Evolutionary conservation across 1,140 invertebrate genomes (phyloP).

Genomic region (Palaemon carinicauda): DNA sequence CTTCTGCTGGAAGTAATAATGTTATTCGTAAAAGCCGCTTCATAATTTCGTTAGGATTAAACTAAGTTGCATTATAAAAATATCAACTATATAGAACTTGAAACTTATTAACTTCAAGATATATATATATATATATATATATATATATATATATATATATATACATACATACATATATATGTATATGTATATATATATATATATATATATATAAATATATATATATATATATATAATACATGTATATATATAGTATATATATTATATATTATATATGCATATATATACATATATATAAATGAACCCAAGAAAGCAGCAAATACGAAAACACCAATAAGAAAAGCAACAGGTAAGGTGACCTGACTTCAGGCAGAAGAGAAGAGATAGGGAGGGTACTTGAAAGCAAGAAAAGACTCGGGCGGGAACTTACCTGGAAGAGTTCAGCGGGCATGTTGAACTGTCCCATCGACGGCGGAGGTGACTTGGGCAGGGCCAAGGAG

Average conservation of each 20-base stretch:
- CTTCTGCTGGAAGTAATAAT: too few species aligned
- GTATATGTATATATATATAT: not conserved
- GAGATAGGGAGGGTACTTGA: not conserved
- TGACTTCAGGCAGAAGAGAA: not conserved
- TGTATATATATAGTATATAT: not conserved
- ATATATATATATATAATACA: not conserved
- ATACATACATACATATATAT: too few species aligned
- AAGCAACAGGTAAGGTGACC: not conserved
- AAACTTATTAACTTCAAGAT: too few species aligned
- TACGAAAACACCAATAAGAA: too few species aligned
- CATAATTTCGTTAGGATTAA: too few species aligned
- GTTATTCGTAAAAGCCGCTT: too few species aligned
- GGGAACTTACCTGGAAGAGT: constrained; percentile 54
- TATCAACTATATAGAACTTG: too few species aligned
- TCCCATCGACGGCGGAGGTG: constrained; percentile 32
- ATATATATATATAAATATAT: not conserved
- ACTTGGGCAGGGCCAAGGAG: constrained; percentile 23
- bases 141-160: too few species aligned
- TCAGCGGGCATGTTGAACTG: constrained; percentile 60
- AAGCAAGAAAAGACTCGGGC: not conserved
- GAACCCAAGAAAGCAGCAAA: not conserved
- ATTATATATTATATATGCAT: too few species aligned
- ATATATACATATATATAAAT: not conserved
- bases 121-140: too few species aligned
- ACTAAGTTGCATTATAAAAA: too few species aligned